Conservation (phyloP, 2,888 invertebrate species). For the Tachina fera region DNA sequence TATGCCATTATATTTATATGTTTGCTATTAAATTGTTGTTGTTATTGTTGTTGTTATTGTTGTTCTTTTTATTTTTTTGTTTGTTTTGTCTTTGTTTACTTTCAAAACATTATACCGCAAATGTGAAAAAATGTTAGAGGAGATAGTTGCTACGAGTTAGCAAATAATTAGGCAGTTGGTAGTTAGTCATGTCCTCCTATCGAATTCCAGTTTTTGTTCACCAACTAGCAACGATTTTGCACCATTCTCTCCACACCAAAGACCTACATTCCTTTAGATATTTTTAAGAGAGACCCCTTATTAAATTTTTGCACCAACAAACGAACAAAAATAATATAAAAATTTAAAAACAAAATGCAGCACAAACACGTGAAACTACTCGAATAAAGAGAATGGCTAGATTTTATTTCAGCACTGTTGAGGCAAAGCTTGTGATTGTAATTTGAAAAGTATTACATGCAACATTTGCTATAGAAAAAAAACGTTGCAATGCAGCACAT, state of each 20-base stretch:
- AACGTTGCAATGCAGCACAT: constrained; percentile 33
- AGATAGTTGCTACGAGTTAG: constrained; percentile 58
- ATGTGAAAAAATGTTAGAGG: constrained; percentile 24
- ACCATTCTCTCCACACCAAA: constrained; percentile 49
- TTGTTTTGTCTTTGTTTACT: constrained; percentile 17
- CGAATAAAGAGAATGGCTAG: constrained; percentile 67
- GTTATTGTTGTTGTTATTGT: constrained; percentile 11
- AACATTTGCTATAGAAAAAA: constrained; percentile 26
- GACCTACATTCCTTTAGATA: constrained; percentile 54
- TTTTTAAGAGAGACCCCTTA: constrained; percentile 17
- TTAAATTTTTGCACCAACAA: constrained; percentile 24
- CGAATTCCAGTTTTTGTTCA: constrained; percentile 61
- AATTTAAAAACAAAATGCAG: constrained; percentile 42
- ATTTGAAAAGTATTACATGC: constrained; percentile 66
- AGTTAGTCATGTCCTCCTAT: constrained; percentile 57
- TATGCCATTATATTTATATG: constrained; percentile 51
- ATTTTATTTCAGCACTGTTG: constrained; percentile 25
- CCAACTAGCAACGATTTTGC: constrained; percentile 21
- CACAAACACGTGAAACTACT: constrained; percentile 69
- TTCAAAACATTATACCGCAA: constrained; percentile 45
- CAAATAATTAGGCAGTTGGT: constrained; percentile 20
- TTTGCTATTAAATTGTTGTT: constrained; percentile 43
- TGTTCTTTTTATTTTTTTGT: neutral
- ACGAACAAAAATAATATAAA: neutral
- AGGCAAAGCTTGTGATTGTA: constrained; percentile 41